Evolutionary conservation across 2,797 vertebrate genomes (phyloP), one percentile per base, ranked within the genome.

Genomic region (Falco peregrinus): DNA sequence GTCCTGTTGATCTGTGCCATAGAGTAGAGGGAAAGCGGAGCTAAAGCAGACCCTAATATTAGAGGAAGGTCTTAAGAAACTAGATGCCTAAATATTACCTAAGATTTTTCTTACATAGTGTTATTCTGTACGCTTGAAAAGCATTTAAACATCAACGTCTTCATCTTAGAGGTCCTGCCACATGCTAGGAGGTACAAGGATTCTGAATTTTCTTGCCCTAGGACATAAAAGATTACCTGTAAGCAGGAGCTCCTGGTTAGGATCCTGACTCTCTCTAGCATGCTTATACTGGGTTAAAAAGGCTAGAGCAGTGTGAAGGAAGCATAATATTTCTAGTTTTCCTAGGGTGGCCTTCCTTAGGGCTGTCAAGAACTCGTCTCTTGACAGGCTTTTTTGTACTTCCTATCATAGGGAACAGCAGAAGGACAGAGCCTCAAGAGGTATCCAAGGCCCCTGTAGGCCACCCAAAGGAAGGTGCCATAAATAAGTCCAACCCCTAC

Each of bases 401-500:
- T 87, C 17, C 24, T 13, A 5, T 47, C 14, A 48, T 0, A 51
- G 22, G 33, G 13, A 69, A 25, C 14, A n/a, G 28, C 4, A 65
- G 5, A 6, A 25, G 12, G 48, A 54, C 21, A 77, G 16, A 56
- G 4, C 9, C 24, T 51, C 10, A 57, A 39, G 3, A 80, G 33
- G 37, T 15, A 64, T 35, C 11, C 6, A 17, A 35, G 22, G 4
- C 1, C 8, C 11, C 48, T 63, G 6, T 25, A 53, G 11, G 41
- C 13, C 60, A 25, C 11, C 4, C 10, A 54, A 64, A 79, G 11
- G 11, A 93, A 79, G 35, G 13, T n/a, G 6, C 2, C 33, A 60
- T 20, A 48, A 70, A 70, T 0, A 2, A n/a, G 4, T 16, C 8
- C 59, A 21, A 11, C 4, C 5, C 18, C 11, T 50, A 5, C 0